phyloP scores from a whole-genome alignment of 2,113 vertebrate species.

The Calidris pugnax region DNA sequence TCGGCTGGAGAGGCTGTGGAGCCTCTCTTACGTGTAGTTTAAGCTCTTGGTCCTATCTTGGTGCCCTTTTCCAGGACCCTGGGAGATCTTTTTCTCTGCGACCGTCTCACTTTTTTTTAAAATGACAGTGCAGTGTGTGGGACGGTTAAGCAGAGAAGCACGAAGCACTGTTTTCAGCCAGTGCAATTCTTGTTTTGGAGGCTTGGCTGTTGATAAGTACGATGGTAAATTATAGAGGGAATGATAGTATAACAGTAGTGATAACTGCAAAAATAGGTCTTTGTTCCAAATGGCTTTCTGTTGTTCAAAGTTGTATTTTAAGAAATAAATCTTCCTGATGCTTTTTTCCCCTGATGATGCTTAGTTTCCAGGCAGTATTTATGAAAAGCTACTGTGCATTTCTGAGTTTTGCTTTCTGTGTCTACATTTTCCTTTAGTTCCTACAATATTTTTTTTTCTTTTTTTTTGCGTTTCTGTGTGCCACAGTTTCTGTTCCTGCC shows the following conservation, averaged over 20 bases:
- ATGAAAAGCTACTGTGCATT: neutral
- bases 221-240: neutral
- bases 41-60: neutral
- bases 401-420: neutral
- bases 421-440: neutral
- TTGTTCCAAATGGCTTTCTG: slow-evolving; percentile 13
- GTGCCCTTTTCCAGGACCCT: neutral
- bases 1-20: neutral
- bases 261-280: slow-evolving; percentile 28
- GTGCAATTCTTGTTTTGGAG: neutral
- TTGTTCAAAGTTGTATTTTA: slow-evolving; percentile 38
- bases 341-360: neutral
- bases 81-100: accelerated
- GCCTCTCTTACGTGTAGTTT: no score
- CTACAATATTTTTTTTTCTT: neutral
- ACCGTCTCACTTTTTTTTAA: neutral
- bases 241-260: neutral
- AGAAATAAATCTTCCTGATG: slow-evolving; percentile 18
- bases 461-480: neutral
- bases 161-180: neutral
- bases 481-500: neutral
- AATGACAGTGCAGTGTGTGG: neutral
- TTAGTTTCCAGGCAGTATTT: slow-evolving; percentile 33
- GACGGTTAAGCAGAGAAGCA: neutral
- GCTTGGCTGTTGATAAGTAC: neutral